Evolutionary conservation across 2,888 invertebrate species (phyloP), one percentile per base, ranked within the genome.

Genomic region (Leptinotarsa rubiginosa): DNA sequence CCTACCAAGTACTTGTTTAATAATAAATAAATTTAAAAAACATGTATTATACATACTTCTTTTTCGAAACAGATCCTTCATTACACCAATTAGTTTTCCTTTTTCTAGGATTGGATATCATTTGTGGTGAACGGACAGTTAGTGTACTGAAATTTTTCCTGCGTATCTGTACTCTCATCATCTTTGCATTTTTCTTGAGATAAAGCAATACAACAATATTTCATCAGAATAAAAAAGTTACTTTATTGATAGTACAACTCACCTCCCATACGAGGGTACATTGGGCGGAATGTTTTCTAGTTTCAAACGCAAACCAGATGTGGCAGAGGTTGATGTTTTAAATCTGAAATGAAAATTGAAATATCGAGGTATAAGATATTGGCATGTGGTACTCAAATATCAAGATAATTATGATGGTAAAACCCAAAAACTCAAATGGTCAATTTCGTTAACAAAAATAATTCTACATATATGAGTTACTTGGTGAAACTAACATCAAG

Each of bases 211-310:
- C 22, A 56, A 56, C 20, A 56, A 56, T 56, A 56, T 52, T 52
- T 52, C 52, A 18, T 52, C n/a, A 25, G 25, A 25, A n/a, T n/a
- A 18, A 52, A 52, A 52, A 52, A 18, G 15, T 52, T 16, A 52
- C n/a, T 52, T 52, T 52, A 52, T 52, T 52, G n/a, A 52, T n/a
- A 52, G 18, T 16, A 52, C n/a, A n/a, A 52, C 52, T n/a, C 5
- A 52, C 52, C 52, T 52, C 52, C 52, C n/a, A 52, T 52, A 52
- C 52, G 52, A 52, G 52, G 52, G n/a, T 52, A 52, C 52, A 52
- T 52, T 52, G 52, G 52, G 52, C n/a, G 52, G 52, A 52, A 52
- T 52, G 52, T 52, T 52, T 52, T 52, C 52, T 52, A 52, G n/a
- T 52, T 52, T n/a, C n/a, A 52, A n/a, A 16, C 0, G 25, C 4